Conservation (phyloP, 1,140 invertebrate genomes). For the Aphelinus atriplicis region DNA sequence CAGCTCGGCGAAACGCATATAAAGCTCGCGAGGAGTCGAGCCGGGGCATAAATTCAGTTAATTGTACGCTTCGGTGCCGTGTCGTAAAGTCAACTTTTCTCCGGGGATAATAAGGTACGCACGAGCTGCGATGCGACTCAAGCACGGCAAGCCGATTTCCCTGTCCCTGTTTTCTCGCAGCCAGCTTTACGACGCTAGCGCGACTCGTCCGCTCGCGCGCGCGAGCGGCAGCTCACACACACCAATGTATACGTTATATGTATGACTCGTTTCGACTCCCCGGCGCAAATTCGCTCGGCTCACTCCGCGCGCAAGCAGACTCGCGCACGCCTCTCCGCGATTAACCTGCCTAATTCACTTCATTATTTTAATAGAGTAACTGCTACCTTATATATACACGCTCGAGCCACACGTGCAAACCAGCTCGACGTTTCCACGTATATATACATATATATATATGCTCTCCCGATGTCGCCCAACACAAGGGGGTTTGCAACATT, state of each 20-base stretch:
- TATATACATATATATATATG: too few relatives aligned
- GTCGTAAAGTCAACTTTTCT: slow-evolving; percentile 12
- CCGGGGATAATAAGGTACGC: slow-evolving; percentile 1
- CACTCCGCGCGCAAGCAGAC: too few relatives aligned
- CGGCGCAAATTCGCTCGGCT: not conserved
- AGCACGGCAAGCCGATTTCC: not conserved
- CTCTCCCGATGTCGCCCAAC: too few relatives aligned
- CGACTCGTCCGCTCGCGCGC: too few relatives aligned
- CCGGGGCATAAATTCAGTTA: slow-evolving; percentile 16
- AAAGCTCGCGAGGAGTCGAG: not conserved
- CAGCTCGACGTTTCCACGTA: too few relatives aligned
- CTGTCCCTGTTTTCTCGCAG: not conserved
- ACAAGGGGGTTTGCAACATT: too few relatives aligned
- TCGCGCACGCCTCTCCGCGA: too few relatives aligned
- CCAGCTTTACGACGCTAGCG: slow-evolving; percentile 5
- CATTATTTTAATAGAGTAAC: too few relatives aligned
- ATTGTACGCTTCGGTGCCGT: slow-evolving; percentile 12
- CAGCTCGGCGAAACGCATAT: slow-evolving; percentile 12
- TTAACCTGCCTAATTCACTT: too few relatives aligned
- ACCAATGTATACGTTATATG: not conserved
- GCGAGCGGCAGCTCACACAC: too few relatives aligned
- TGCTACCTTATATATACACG: too few relatives aligned
- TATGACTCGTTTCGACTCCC: slow-evolving; percentile 1
- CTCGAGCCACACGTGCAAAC: too few relatives aligned
- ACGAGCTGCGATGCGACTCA: not conserved